Conservation (phyloP, 2,797 vertebrate species). For the Hypotaenidia okinawae region DNA sequence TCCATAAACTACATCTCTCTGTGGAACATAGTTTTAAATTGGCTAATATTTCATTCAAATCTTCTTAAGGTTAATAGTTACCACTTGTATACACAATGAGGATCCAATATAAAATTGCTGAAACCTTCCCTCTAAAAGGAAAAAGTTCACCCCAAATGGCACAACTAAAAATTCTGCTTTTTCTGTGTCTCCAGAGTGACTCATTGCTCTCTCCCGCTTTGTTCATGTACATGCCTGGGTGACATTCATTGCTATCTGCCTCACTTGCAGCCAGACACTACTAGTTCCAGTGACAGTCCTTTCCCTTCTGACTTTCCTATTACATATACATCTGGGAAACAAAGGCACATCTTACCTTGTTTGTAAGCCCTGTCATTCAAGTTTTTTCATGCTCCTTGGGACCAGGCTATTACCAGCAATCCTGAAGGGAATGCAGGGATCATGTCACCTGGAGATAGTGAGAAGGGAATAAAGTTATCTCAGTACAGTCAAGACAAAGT, state of each 20-base stretch:
- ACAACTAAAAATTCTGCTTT: neutral
- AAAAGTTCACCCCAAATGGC: neutral
- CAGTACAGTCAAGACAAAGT: neutral
- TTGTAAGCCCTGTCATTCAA: neutral
- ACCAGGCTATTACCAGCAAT: neutral
- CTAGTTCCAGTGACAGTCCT: neutral
- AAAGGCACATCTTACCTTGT: neutral
- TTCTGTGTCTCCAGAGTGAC: neutral
- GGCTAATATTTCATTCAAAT: constrained; percentile 24
- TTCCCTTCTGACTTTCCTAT: neutral
- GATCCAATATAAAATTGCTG: neutral
- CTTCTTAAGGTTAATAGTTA: constrained; percentile 23
- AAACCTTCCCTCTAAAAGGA: neutral
- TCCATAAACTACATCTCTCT: constrained; percentile 9
- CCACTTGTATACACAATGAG: constrained; percentile 24
- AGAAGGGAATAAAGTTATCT: neutral
- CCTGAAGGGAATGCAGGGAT: neutral
- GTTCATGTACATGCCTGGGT: neutral
- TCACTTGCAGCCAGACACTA: neutral
- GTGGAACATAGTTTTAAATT: constrained; percentile 29
- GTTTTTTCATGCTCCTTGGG: neutral
- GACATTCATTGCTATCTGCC: neutral
- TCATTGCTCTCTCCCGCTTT: neutral
- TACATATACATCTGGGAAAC: neutral
- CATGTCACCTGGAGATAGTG: neutral